Base-by-base conservation (phyloP, 2,113 vertebrate species). In the Lates calcarifer region DNA sequence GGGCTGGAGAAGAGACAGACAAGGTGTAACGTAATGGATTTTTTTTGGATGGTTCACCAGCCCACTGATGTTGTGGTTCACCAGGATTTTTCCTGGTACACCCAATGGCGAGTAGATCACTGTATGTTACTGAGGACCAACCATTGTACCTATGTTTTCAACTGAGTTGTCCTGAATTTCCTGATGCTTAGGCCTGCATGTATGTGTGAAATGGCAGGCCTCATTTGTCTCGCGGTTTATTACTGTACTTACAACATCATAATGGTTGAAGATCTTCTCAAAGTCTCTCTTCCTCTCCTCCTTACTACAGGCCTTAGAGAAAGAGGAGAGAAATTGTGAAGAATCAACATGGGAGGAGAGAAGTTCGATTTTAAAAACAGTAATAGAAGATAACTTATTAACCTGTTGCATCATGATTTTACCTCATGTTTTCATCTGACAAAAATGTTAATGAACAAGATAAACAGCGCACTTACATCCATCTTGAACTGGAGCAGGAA, bases 401-500 rank as follows among this genome's bases (percentile, higher is more conserved):
- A 55, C 43, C 22, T 41, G 49, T 31, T 43, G 1, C 3, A 73
- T 22, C 22, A 6, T 33, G 6, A 39, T 45, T 71, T 7, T 26
- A 2, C n/a, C 5, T 60, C 0, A 1, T 39, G 9, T 31, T 64
- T 69, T 14, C 5, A 66, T 65, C 9, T 13, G 31, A 13, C 7
- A 51, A 35, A 10, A 28, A 15, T 56, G 45, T 9, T 18, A 7
- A 72, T 53, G 2, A 56, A 41, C 0, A 28, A 63, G 18, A 74
- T 12, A 58, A 64, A 49, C 18, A 37, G 41, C 1, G 55, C 26
- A 97, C 98, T 96, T 91, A 99, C 98, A 89, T 98, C 97, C 93
- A 99, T 96, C 84, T 96, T 92, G 89, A 99, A 99, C 57, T 99
- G 97, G 37, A 99, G 95, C 87, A 99, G 95, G 82, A 99, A 99